Conservation (phyloP, 2,797 vertebrate genomes). For the Chelonia mydas region DNA sequence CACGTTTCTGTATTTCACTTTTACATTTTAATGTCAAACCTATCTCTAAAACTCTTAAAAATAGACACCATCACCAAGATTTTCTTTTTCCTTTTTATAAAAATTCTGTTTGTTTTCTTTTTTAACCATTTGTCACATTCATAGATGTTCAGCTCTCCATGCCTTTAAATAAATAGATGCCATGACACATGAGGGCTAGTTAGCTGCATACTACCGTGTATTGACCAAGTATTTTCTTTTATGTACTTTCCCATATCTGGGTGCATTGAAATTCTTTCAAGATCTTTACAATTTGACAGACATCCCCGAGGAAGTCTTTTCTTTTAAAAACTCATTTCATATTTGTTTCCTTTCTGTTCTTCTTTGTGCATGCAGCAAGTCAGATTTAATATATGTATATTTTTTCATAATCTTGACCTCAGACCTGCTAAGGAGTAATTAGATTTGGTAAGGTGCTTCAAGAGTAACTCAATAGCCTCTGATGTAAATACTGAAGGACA, state of each 20-base stretch:
- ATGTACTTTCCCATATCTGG: constrained; percentile 60
- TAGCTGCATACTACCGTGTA: constrained; percentile 56
- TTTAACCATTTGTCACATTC: constrained; percentile 75
- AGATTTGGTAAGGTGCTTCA: constrained; percentile 61
- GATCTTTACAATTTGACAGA: constrained; percentile 74
- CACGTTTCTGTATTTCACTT: constrained; percentile 37
- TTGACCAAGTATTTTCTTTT: constrained; percentile 74
- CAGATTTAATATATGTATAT: constrained; percentile 63
- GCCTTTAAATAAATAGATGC: constrained; percentile 77
- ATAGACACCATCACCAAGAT: constrained; percentile 46
- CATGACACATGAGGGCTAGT: constrained; percentile 64
- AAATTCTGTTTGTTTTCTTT: constrained; percentile 58
- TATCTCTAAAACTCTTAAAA: constrained; percentile 36
- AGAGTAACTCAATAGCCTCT: constrained; percentile 18
- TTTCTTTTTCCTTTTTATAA: constrained; percentile 59
- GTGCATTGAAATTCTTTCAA: constrained; percentile 79
- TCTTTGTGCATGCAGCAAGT: constrained; percentile 73
- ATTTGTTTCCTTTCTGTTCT: constrained; percentile 60
- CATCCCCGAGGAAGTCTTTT: constrained; percentile 76
- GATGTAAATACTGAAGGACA: neutral
- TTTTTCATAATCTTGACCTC: constrained; percentile 66
- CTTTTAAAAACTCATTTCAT: constrained; percentile 68
- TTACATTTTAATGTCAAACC: constrained; percentile 50
- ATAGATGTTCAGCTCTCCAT: constrained; percentile 72
- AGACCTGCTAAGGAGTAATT: constrained; percentile 76